Conservation (phyloP, 2,113 vertebrate genomes). For the Neogobius melanostomus region DNA sequence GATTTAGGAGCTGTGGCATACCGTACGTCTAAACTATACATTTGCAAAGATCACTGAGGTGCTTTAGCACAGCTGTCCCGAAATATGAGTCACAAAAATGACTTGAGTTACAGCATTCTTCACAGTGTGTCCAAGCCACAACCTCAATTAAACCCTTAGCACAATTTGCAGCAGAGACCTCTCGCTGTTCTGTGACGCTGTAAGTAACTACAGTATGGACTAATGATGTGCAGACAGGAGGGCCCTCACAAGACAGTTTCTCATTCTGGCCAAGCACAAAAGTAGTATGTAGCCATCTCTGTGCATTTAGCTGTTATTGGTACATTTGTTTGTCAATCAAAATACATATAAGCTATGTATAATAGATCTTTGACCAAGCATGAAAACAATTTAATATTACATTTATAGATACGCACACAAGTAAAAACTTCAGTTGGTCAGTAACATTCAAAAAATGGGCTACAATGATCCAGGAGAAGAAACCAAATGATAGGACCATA, state of each 20-base stretch:
- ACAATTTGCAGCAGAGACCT: not conserved
- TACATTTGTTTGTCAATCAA: too few relatives aligned
- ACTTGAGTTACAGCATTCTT: slow-evolving; percentile 21
- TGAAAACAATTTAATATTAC: too few relatives aligned
- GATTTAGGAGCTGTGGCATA: not conserved
- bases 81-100: slow-evolving; percentile 12
- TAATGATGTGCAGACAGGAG: not conserved
- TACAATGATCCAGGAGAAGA: too few relatives aligned
- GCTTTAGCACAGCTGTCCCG: slow-evolving; percentile 5
- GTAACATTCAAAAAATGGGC: too few relatives aligned
- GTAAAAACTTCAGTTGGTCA: too few relatives aligned
- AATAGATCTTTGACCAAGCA: too few relatives aligned
- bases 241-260: not conserved
- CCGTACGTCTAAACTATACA: slow-evolving; percentile 16
- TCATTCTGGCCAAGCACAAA: not conserved
- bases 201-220: not conserved
- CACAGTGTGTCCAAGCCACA: slow-evolving; percentile 4
- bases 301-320: too few relatives aligned
- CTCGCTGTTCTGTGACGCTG: not conserved
- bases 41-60: slow-evolving; percentile 1
- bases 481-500: too few relatives aligned
- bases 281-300: not conserved
- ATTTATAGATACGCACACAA: too few relatives aligned
- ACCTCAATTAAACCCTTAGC: not conserved
- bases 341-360: too few relatives aligned